phyloP scores from a whole-genome alignment of 2,113 vertebrate species.

The Plestiodon gilberti region DNA sequence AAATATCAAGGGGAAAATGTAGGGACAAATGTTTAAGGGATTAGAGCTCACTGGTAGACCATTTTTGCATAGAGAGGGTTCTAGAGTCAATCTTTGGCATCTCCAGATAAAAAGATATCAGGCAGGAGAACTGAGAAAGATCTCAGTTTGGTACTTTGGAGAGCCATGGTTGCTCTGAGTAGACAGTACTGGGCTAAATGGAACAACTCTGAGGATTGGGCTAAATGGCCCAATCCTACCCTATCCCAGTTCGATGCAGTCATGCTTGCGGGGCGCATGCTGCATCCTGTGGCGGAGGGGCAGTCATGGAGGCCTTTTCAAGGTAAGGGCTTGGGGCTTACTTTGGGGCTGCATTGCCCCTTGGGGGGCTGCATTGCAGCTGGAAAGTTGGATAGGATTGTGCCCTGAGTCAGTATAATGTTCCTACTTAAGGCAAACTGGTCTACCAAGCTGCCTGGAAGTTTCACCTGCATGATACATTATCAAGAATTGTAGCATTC shows the following conservation, averaged over 20 bases:
- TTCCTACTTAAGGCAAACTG: neutral
- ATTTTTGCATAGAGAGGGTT: neutral
- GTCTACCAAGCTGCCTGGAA: neutral
- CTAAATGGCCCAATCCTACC: neutral
- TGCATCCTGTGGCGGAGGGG: no score
- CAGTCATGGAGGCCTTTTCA: no score
- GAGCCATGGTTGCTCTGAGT: neutral
- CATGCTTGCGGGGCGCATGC: no score
- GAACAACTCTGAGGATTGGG: neutral
- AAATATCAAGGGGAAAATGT: neutral
- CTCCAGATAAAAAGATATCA: neutral
- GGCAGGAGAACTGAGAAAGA: neutral
- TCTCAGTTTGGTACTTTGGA: neutral
- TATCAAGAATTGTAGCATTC: neutral
- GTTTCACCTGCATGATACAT: neutral
- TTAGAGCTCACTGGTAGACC: neutral
- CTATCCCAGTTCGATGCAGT: no score
- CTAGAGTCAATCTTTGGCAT: neutral
- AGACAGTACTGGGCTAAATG: neutral
- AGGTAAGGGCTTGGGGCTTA: no score
- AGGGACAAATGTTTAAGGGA: neutral
- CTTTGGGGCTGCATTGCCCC: no score
- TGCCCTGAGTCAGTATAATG: neutral
- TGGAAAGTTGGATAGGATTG: no score
- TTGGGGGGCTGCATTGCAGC: no score